These are phyloP conservation scores for Arctocebus calabarensis DNA, from an alignment of 2,797 vertebrate genomes.

Conservation along the genomic window DNA sequence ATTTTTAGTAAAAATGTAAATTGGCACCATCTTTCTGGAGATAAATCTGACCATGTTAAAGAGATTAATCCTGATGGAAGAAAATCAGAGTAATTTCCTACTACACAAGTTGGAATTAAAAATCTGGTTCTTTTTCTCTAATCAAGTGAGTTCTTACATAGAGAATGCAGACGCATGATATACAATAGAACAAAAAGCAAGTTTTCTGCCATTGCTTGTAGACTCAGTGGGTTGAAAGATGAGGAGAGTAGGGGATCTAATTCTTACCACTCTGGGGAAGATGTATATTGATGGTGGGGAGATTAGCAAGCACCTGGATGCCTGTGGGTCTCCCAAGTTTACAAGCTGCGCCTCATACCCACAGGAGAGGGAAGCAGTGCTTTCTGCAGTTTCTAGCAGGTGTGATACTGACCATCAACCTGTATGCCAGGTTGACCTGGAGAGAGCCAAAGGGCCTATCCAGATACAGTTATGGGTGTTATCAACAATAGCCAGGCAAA, in stretches of 20 bases:
- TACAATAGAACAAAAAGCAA: neutral
- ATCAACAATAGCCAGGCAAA: neutral
- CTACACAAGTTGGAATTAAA: neutral
- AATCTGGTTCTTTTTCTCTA: neutral
- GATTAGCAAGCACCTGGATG: neutral
- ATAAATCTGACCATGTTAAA: conserved; percentile 47
- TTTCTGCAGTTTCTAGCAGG: neutral
- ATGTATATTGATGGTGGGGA: neutral
- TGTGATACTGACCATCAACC: neutral
- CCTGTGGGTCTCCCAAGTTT: neutral
- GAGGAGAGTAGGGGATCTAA: neutral
- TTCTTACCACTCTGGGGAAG: neutral
- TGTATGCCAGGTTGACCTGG: neutral
- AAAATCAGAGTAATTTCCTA: conserved; percentile 23
- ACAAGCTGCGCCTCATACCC: neutral
- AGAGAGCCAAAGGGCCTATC: neutral
- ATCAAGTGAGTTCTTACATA: neutral
- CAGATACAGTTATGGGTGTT: neutral
- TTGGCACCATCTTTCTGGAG: conserved; percentile 33
- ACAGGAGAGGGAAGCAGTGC: neutral
- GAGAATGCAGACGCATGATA: neutral
- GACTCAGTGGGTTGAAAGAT: neutral
- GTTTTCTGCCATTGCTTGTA: neutral
- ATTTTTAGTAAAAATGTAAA: conserved; percentile 26
- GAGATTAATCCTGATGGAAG: conserved; percentile 28